Evolutionary conservation across 2,113 vertebrate genomes (phyloP).

Genomic region (Catharus minimus): DNA sequence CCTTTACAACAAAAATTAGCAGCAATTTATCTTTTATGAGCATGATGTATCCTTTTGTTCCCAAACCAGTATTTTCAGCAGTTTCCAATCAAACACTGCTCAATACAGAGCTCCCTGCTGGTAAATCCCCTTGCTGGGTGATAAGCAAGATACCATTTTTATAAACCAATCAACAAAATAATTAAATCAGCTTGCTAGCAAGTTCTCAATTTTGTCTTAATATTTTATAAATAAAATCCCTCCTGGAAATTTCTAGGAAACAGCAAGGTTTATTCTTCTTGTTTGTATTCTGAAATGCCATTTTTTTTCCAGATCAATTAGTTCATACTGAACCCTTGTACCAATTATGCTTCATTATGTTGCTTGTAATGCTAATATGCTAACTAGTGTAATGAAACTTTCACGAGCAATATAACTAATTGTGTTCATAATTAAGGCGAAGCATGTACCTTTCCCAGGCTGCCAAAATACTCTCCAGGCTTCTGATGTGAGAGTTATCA

Average conservation of each 20-base stretch:
- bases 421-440: not conserved
- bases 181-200: not conserved
- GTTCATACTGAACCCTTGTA: not conserved
- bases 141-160: not conserved
- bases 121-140: not conserved
- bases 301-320: not conserved
- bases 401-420: not conserved
- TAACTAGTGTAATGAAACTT: not conserved
- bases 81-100: not conserved
- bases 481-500: not conserved
- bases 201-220: not conserved
- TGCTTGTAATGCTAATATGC: constrained; percentile 14
- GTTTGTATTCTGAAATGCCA: not conserved
- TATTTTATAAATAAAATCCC: not conserved
- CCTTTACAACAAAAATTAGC: not conserved
- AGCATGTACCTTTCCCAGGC: not conserved
- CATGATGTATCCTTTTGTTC: not conserved
- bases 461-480: not conserved
- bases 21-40: not conserved
- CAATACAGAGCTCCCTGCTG: not conserved
- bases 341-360: not conserved
- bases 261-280: not conserved
- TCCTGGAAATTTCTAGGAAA: not conserved
- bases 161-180: not conserved
- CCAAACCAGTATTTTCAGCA: not conserved